Evolutionary conservation across 2,888 invertebrate species (phyloP), one percentile per base, ranked within the genome.

Genomic region (Prenolepis imparis): DNA sequence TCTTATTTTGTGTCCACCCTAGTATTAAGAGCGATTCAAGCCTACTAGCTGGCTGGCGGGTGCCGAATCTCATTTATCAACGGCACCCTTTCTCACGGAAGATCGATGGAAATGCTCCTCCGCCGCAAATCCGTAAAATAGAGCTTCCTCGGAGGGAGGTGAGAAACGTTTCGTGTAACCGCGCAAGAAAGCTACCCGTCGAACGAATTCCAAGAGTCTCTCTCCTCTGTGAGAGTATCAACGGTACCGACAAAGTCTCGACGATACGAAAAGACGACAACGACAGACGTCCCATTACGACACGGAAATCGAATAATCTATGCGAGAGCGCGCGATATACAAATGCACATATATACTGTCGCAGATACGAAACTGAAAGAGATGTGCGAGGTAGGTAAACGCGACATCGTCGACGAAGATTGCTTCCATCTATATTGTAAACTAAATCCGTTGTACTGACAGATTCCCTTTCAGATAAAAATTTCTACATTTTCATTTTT

Each of bases 21-120:
- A 66, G 39, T 59, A 83, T 74, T 32, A 63, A 55, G 73, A 82
- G 21, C 61, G 18, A 59, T 44, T 41, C 52, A 52, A 24, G 39
- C 59, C 68, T 77, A 77, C 52, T 21, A 39, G 24, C 24, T 24
- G 63, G 59, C 74, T 78, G 12, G 28, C 64, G 36, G 24, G 57
- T 41, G 61, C 32, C 4, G 83, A 87, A 87, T 87, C 85, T 85
- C 87, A 87, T 87, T 87, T 87, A 85, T 85, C 85, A 84, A 68
- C 52, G 55, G n/a, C 55, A 32, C 8, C 64, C 24, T 67, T 44
- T 67, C 36, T 6, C 72, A 21, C 57, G 68, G 55, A 84, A 84
- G 70, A 84, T 87, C 80, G 84, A 87, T 87, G 82, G 82, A 78
- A 82, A 87, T 68, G 59, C 48, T n/a, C 18, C 15, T n/a, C 18